Base-by-base conservation (phyloP, 2,888 invertebrate species). In the Acleris cristana region DNA sequence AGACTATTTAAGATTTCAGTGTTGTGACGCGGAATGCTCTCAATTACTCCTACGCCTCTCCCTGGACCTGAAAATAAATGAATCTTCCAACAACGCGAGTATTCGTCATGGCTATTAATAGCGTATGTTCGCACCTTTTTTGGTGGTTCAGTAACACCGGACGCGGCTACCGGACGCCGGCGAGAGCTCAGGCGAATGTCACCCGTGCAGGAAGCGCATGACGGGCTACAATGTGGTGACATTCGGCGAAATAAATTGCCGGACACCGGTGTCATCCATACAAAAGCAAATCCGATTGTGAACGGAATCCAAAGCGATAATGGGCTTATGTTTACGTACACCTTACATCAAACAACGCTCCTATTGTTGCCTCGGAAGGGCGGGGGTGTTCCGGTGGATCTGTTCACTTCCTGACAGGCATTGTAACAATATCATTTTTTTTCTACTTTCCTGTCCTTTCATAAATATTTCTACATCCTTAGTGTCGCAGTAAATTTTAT, bases 91-190 rank as follows among this genome's bases (percentile, higher is more conserved):
- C 85, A 84, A 81, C 77, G 81, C 80, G 75, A 80, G 78, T 78
- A 83, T 87, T 90, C 86, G 89, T 91, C 92, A 91, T 80, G 79
- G 78, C 84, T 89, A 90, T 89, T 89, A 90, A 92, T 90, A 90
- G 86, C 76, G 81, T 75, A 74, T 85, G 89, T 89, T 89, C 91
- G 87, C 89, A 90, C 91, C 92, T 90, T 92, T 92, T 92, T 92
- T 88, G 90, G 92, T 85, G 79, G 83, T 88, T 86, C 87, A 83
- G 88, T 90, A 89, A 87, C 85, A 90, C 90, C 91, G 92, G 92
- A 92, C 84, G 86, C 83, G 75, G 82, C 90, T 89, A 90, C 92
- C 90, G 92, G 90, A 90, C 86, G 90, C 81, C 77, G 79, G 77
- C 84, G 79, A 80, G 79, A 83, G 88, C 86, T 83, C 83, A 74